These are phyloP conservation scores for Crotalus horridus DNA, from an alignment of 2,113 vertebrate species.

Conservation along the genomic window DNA sequence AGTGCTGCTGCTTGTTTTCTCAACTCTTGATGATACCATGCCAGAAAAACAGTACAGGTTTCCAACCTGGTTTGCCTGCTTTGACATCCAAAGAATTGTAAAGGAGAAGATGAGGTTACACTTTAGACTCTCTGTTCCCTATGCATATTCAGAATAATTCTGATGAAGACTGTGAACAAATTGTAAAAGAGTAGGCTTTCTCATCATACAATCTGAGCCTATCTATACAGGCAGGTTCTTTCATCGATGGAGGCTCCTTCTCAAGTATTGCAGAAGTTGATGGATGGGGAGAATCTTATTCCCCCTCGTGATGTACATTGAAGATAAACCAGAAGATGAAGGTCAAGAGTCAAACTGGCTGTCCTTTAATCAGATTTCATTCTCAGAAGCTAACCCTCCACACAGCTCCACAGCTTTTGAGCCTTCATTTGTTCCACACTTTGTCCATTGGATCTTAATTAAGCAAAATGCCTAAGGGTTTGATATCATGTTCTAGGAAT, in stretches of 20 bases:
- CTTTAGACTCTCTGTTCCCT: background rate
- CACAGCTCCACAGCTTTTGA: background rate
- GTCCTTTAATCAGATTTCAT: background rate
- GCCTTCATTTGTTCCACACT: background rate
- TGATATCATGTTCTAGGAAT: background rate
- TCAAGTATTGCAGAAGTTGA: background rate
- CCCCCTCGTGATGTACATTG: background rate
- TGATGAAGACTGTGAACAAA: background rate
- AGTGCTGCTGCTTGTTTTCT: too few species aligned
- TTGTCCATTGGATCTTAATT: constrained; percentile 3
- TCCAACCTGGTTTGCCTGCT: background rate
- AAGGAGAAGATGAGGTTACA: background rate
- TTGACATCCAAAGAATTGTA: background rate
- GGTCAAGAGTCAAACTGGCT: background rate
- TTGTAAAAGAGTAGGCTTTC: background rate
- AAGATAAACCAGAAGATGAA: background rate
- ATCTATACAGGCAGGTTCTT: background rate
- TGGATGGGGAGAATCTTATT: background rate
- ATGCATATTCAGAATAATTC: background rate
- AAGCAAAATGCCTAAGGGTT: constrained; percentile 24
- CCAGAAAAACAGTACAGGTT: background rate
- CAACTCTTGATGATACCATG: background rate
- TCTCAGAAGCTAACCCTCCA: background rate
- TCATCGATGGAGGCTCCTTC: background rate
- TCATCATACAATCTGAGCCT: background rate